Percentiles rank a stretch among this genome's conserved stretches.
Conservation (phyloP, 2,888 invertebrate genomes). For the Yponomeuta plumbellus region DNA sequence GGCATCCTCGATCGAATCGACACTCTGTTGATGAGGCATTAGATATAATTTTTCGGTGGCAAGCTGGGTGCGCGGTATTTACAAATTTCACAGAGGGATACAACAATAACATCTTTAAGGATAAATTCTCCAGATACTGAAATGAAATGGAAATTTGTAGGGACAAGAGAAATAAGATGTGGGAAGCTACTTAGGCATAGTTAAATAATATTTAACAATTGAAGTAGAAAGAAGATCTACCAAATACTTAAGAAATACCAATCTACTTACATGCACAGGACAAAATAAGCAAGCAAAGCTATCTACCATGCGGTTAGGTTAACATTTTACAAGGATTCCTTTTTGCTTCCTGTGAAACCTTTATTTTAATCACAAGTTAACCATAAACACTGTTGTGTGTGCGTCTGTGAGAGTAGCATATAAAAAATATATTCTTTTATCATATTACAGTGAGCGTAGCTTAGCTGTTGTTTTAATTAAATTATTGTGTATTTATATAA, state of each 20-base stretch:
- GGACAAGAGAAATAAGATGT: no score
- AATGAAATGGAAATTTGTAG: no score
- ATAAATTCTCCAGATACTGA: no score
- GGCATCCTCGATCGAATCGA: slow-evolving; percentile 89
- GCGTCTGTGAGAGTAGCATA: background rate
- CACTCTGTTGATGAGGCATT: slow-evolving; percentile 77
- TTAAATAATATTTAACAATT: no score
- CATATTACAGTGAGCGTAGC: slow-evolving; percentile 2
- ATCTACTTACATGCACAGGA: background rate
- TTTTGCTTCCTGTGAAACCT: background rate
- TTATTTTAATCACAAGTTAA: background rate
- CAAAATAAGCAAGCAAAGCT: slow-evolving; percentile 28
- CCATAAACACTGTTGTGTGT: background rate
- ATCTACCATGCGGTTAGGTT: slow-evolving; percentile 24
- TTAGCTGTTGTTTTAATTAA: background rate
- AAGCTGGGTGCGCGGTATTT: background rate
- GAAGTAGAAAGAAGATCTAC: background rate
- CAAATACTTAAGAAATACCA: slow-evolving; percentile 24
- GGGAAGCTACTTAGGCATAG: no score
- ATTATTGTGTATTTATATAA: slow-evolving; percentile 6
- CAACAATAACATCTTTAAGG: no score
- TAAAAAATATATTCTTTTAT: background rate
- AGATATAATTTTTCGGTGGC: background rate
- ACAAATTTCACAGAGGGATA: background rate
- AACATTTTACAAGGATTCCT: background rate